phyloP scores from a whole-genome alignment of 2,797 vertebrate genomes.

The Danio choprae region DNA sequence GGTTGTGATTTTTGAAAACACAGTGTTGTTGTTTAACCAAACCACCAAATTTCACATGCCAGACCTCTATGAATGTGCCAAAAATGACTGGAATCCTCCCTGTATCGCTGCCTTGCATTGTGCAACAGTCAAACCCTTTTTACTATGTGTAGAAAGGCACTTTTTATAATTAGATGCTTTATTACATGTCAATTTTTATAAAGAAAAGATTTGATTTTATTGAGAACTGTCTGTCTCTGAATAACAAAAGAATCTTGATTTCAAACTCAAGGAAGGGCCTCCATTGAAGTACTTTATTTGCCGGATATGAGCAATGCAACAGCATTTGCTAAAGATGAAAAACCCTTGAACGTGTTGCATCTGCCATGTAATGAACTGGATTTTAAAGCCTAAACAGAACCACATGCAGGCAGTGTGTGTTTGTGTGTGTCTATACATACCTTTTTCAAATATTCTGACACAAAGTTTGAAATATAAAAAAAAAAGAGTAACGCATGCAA shows the following conservation, averaged over 20 bases:
- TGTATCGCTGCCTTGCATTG: not conserved
- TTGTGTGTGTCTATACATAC: not conserved
- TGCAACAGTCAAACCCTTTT: not conserved
- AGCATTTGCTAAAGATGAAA: not conserved
- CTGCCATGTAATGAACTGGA: not conserved
- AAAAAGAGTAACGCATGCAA: not conserved
- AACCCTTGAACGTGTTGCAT: not conserved
- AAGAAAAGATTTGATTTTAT: not conserved
- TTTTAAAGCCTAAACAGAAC: slow-evolving; percentile 7
- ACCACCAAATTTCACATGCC: not conserved
- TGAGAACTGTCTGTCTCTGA: not conserved
- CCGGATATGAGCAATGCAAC: slow-evolving; percentile 1
- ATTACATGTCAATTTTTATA: not conserved
- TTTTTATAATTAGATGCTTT: not conserved
- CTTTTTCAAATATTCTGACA: not conserved
- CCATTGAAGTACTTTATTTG: not conserved
- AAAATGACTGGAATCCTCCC: not conserved
- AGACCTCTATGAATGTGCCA: slow-evolving; percentile 20
- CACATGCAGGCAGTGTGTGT: slow-evolving; percentile 7
- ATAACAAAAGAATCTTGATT: not conserved
- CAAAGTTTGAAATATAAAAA: not conserved
- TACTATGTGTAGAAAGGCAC: not conserved
- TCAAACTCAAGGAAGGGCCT: not conserved
- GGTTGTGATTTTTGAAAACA: not conserved
- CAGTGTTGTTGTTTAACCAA: not conserved